These are phyloP conservation scores for Aurelia aurita complex sp. Pacific DNA, from an alignment of 30 jellyfish, hydroid and myxozoan species.

Conservation along the genomic window DNA sequence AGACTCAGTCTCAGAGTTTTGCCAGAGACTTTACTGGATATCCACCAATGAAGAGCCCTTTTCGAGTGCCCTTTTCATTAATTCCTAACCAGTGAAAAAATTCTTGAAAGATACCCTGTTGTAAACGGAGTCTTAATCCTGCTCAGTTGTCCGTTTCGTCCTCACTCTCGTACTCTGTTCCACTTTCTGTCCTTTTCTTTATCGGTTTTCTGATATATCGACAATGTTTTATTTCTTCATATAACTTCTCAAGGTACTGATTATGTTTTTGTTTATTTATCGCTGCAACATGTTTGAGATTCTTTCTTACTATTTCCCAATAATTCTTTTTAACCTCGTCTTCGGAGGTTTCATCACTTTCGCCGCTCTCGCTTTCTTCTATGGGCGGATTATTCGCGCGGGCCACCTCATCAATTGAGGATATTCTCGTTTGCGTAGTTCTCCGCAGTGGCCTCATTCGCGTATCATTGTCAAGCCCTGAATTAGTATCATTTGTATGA, in stretches of 20 bases:
- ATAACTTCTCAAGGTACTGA: conserved; percentile 46
- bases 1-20: no score
- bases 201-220: conserved; percentile 75
- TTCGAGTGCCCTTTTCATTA: no score
- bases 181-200: conserved; percentile 23
- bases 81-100: no score
- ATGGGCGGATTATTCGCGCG: conserved; percentile 11
- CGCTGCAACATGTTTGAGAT: conserved; percentile 18
- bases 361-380: neutral
- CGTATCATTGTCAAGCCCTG: conserved; percentile 22
- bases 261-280: conserved; percentile 34
- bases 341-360: neutral
- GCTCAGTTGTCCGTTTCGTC: conserved; percentile 5
- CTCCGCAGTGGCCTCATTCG: neutral
- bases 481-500: conserved; percentile 10
- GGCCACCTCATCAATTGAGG: conserved; percentile 10
- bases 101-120: no score
- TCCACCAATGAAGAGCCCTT: no score
- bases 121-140: no score
- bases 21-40: no score
- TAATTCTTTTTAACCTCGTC: conserved; percentile 10
- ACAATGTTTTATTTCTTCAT: conserved; percentile 64
- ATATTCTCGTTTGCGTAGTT: neutral
- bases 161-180: conserved; percentile 26
- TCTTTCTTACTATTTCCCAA: conserved; percentile 54